Evolutionary conservation across 2,797 vertebrate species (phyloP), one percentile per base, ranked within the genome.

Genomic region (Naso thynnoides): DNA sequence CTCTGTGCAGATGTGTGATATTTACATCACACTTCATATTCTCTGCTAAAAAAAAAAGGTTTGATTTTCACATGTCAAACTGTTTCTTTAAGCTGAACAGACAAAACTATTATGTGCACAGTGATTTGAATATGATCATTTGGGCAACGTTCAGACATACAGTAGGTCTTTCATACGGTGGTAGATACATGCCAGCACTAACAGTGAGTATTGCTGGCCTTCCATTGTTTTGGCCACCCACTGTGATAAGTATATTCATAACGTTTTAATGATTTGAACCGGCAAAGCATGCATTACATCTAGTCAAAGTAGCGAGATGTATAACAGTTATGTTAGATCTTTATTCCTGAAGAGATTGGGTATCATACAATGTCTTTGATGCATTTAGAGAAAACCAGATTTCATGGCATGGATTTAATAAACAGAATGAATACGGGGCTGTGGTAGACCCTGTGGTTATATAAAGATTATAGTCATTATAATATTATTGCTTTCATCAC

Each of bases 401-500:
- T 90, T 89, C 44, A 90, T 90, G 92, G 84, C 86, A 91, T 90
- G 70, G 77, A 87, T 79, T 86, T 72, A 79, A 88, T 86, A 85
- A 91, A 92, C 88, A 92, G 76, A 83, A 82, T 78, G 83, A 75
- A 66, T 66, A 70, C 58, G 75, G 89, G 88, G 81, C 88, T 88
- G 76, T 79, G 79, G 73, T 88, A 71, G 79, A 88, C 89, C 89
- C 88, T 87, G 86, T 91, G 89, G 89, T 88, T 91, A 84, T 86
- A 88, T 84, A 86, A 91, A 92, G 87, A 91, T 90, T 89, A 88
- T 87, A 88, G 73, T 92, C 85, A 86, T 90, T 85, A 87, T 89
- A 89, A 86, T 84, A 90, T 93, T 94, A 94, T 93, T 95, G 93
- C 94, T 93, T 92, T 92, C 86, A 90, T 91, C 86, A 88, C 76